Percentiles rank a stretch among this genome's conserved stretches.
These are phyloP conservation scores for Dioctria rufipes DNA, from an alignment of 2,888 invertebrate genomes.

Conservation along the genomic window DNA sequence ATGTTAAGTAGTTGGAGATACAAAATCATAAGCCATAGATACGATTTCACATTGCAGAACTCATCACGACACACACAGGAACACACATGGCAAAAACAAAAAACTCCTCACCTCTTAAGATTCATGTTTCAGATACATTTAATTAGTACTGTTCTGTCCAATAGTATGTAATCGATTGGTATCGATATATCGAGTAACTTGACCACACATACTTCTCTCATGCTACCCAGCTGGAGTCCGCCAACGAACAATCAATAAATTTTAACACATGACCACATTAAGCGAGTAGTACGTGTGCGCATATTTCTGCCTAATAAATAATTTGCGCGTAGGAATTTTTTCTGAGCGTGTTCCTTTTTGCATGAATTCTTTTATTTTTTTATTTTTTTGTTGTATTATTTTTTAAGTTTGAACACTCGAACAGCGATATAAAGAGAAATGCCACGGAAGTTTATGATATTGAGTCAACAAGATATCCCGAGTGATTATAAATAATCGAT, in stretches of 20 bases:
- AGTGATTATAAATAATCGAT: conserved; percentile 57
- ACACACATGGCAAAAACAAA: conserved; percentile 4
- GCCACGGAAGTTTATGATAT: conserved; percentile 57
- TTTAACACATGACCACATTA: conserved; percentile 70
- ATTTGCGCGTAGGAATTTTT: conserved; percentile 54
- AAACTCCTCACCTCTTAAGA: conserved; percentile 53
- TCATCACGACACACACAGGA: conserved; percentile 23
- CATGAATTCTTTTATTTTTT: background rate
- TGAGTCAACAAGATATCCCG: conserved; percentile 57
- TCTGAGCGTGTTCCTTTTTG: background rate
- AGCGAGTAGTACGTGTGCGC: conserved; percentile 53
- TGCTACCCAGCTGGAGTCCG: conserved; percentile 69
- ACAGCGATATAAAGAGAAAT: conserved; percentile 41
- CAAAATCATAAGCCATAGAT: conserved; percentile 35
- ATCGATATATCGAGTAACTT: conserved; percentile 60
- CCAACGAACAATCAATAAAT: conserved; percentile 71
- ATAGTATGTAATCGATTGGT: conserved; percentile 52
- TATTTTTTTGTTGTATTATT: conserved; percentile 12
- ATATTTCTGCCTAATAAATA: conserved; percentile 57
- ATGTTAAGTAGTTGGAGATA: conserved; percentile 48
- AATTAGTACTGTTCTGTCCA: conserved; percentile 62
- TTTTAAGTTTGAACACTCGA: conserved; percentile 11
- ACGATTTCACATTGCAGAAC: conserved; percentile 36
- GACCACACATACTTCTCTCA: conserved; percentile 71
- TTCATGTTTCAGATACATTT: conserved; percentile 62